Evolutionary conservation across 2,797 vertebrate genomes (phyloP).

Genomic region (Spea hammondii): DNA sequence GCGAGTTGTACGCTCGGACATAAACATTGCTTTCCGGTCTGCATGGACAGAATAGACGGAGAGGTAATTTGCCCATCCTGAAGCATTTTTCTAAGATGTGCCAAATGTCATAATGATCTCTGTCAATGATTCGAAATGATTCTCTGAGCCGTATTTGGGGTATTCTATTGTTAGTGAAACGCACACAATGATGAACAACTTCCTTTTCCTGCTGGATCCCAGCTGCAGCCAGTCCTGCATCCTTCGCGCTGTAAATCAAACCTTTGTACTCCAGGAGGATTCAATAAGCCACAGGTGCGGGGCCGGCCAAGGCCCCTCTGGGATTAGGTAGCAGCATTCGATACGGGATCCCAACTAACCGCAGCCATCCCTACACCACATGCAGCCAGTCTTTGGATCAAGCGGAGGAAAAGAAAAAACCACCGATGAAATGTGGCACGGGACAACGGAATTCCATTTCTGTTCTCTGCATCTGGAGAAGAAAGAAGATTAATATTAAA

Average conservation of each 20-base stretch:
- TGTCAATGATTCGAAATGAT: conserved; percentile 80
- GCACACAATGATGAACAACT: conserved; percentile 94
- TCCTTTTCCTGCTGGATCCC: conserved; percentile 93
- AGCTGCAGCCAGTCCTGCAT: conserved; percentile 85
- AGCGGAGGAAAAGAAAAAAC: conserved; percentile 82
- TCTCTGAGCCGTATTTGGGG: conserved; percentile 71
- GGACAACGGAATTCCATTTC: conserved; percentile 90
- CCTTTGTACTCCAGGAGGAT: conserved; percentile 94
- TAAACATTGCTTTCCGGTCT: neutral
- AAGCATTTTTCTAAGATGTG: conserved; percentile 71
- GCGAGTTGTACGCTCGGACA: neutral
- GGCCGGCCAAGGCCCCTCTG: conserved; percentile 75
- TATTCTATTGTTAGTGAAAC: conserved; percentile 86
- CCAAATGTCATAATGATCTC: conserved; percentile 75
- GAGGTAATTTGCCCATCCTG: conserved; percentile 72
- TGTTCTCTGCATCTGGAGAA: conserved; percentile 93
- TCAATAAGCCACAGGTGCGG: conserved; percentile 96
- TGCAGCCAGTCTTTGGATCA: conserved; percentile 79
- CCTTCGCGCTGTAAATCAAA: conserved; percentile 88
- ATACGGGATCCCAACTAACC: conserved; percentile 80
- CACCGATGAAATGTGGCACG: conserved; percentile 92
- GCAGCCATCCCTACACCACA: conserved; percentile 74
- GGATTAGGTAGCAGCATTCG: conserved; percentile 84
- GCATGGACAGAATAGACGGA: neutral
- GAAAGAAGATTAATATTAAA: conserved; percentile 76